A percentile compares a stretch with the other conserved stretches of the same genome.
Conservation (phyloP, 2,113 vertebrate genomes). For the Megaceryle torquata region DNA sequence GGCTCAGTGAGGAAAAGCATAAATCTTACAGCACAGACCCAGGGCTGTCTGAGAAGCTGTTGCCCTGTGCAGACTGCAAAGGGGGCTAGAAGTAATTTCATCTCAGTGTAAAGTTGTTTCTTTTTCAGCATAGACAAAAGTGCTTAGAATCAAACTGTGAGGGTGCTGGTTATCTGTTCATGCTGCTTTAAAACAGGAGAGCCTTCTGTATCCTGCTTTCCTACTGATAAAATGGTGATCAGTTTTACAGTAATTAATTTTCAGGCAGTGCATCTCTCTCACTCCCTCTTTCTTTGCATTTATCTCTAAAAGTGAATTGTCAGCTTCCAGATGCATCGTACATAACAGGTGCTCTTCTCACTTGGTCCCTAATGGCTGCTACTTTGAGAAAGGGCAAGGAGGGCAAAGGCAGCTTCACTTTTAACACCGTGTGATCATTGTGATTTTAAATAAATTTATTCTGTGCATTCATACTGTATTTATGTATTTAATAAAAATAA, state of each 20-base stretch:
- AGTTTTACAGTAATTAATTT: not conserved
- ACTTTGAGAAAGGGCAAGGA: not conserved
- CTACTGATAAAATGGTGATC: not conserved
- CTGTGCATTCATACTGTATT: not conserved
- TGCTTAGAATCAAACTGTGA: not conserved
- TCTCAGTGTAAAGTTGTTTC: not conserved
- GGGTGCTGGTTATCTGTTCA: not conserved
- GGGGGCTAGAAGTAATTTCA: not conserved
- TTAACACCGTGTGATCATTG: not conserved
- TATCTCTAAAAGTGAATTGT: not conserved
- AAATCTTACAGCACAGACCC: not conserved
- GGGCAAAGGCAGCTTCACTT: not conserved
- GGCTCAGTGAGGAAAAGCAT: not conserved
- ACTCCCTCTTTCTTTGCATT: not conserved
- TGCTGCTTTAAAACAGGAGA: not conserved
- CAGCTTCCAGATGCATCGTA: not conserved
- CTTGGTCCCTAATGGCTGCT: not conserved
- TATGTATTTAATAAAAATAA: no score
- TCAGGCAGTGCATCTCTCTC: not conserved
- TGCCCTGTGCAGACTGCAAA: not conserved
- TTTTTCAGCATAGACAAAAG: not conserved
- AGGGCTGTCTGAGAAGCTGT: not conserved
- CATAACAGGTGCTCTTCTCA: not conserved
- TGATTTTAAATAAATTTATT: not conserved
- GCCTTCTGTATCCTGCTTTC: not conserved